Base-by-base conservation (phyloP, 2,113 vertebrate genomes). In the Arvicanthis niloticus region DNA sequence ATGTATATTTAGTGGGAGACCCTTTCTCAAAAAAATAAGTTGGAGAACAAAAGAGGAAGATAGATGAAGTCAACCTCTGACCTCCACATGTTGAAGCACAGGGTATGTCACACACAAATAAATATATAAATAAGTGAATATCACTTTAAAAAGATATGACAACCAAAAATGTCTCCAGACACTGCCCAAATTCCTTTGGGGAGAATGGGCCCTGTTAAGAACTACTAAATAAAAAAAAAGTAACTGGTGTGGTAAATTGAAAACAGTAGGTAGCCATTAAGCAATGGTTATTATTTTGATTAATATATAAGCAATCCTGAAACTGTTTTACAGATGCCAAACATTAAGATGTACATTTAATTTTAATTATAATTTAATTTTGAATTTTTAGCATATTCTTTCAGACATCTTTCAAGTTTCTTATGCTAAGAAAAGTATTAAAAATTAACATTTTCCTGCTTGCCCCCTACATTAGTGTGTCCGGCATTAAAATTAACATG, bases 311-410 rank as follows among this genome's bases (percentile, higher is more conserved):
- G 17, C 45, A 68, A 91, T 60, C 7, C 80, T 87, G 65, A 26
- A 92, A 56, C 48, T 84, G 6, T 62, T 29, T 92, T 95, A 89
- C 42, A 72, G 42, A 82, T 17, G 34, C 21, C 34, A 10, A 89
- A 89, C 24, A 60, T 82, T 95, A 73, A 96, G 60, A 56, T 67
- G 10, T n/a, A 90, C 80, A 62, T 75, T 96, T 89, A 85, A 88
- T 60, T 92, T 60, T 82, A 75, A 91, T 84, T 84, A 84, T 84
- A 42, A 84, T 60, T 82, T 58, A 24, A 82, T 58, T 82, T 40
- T 40, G 37, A n/a, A 60, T 60, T 58, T 77, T 84, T 60, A 84
- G 22, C 89, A 48, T 68, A 92, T 19, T 16, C 21, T 92, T 56
- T 92, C 58, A 82, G 68, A 81, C 31, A 75, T 81, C 37, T n/a